Base-by-base conservation (phyloP, 2,797 vertebrate genomes). In the Limnodromus scolopaceus region DNA sequence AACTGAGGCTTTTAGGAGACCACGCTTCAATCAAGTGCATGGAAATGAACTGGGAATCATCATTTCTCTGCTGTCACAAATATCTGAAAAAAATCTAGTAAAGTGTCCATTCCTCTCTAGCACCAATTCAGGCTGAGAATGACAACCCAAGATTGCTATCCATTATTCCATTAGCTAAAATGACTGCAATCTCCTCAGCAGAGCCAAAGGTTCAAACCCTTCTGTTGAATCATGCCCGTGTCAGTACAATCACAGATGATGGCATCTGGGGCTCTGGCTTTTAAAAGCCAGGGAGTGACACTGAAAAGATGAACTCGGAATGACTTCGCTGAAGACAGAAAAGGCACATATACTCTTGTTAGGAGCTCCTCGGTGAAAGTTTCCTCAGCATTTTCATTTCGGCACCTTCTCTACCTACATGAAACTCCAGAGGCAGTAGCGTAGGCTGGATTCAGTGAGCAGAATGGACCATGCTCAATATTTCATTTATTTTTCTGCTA, bases 91-190 rank as follows among this genome's bases (percentile, higher is more conserved):
- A 85, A 76, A 61, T 7, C 13, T 18, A 16, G 49, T 36, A 20
- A 78, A 94, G 69, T 25, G 65, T 86, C 85, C 3, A 0, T 53
- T 93, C 46, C 49, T 92, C 61, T 72, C 41, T 7, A 58, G 46
- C 1, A 0, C 65, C 36, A 34, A 43, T 88, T 88, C 83, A 92
- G 38, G 2, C 54, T 24, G 54, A 51, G 83, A 92, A 75, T 90
- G 88, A 89, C 85, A 95, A 76, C 16, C 54, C 32, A 2, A 84
- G 90, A 94, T 90, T 95, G 90, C 70, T 63, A 23, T 76, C 85
- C 51, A 93, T 96, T 95, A 94, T 95, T 95, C 85, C 94, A 95
- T 97, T 97, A 97, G 61, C 66, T 78, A 53, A 86, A 94, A 96
- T 86, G 74, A 88, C 61, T 90, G 83, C 45, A 75, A n/a, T 93